Base-by-base conservation (phyloP, 2,113 vertebrate genomes). In the Lophochroa leadbeateri region DNA sequence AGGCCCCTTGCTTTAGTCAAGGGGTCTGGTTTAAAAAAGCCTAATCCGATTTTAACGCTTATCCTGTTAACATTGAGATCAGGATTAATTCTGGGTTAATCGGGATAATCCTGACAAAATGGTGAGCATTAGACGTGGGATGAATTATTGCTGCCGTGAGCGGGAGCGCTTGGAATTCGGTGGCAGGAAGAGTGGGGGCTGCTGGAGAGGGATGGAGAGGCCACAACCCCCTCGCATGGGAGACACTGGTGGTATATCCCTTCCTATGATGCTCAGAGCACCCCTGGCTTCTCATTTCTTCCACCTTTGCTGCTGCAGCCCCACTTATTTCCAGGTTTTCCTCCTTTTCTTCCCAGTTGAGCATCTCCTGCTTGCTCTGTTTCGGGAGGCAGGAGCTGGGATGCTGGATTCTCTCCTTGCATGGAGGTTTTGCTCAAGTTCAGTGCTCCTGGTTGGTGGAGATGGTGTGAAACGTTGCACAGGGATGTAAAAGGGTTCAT, bases 101-200 rank as follows among this genome's bases (percentile, higher is more conserved):
- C 95, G 70, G 97, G 97, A 97, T 97, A 97, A 97, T 97, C 97
- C 96, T 97, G 94, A 95, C 96, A 96, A 96, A 97, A 96, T 47
- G 92, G 52, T 82, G 91, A 87, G 91, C 95, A 69, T 97, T 95
- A 97, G 96, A 57, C 8, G 14, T 0, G 1, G 82, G 84, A 6
- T 82, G 91, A 95, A 93, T 95, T 95, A 80, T 77, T 89, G 96
- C 82, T 96, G 96, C 91, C 31, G 65, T 16, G 71, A 44, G 81
- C 9, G 3, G 71, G 16, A 10, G 4, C 3, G 27, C 27, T 92
- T 82, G 58, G 67, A 86, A 91, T 91, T 88, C 46, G 28, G 69
- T 0, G 13, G 29, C 17, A 24, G 92, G 75, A 18, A 28, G 57
- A 24, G 31, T 41, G 41, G 43, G 52, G 37, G 18, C 10, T 0